phyloP scores from a whole-genome alignment of 2,888 invertebrate species.

The Drosophila fulvimacula region DNA sequence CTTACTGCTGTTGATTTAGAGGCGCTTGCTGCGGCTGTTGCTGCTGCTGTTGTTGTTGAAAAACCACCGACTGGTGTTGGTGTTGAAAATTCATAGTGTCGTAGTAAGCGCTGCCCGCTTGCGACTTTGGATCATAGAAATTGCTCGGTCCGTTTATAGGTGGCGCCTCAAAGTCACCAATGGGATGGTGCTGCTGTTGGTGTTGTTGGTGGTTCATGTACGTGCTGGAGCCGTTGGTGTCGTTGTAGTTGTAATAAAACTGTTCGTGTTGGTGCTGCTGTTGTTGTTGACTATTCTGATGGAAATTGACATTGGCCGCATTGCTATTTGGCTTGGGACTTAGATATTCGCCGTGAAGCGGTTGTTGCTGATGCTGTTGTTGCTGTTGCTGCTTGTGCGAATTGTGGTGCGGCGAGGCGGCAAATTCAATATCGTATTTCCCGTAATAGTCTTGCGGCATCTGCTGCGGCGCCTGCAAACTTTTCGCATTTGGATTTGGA shows the following conservation, averaged over 20 bases:
- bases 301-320: constrained; percentile 62
- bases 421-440: constrained; percentile 83
- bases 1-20: constrained; percentile 68
- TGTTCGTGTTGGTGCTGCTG: constrained; percentile 77
- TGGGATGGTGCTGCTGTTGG: constrained; percentile 69
- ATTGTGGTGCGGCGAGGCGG: constrained; percentile 66
- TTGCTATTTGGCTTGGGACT: constrained; percentile 77
- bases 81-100: constrained; percentile 81
- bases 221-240: constrained; percentile 72
- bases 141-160: constrained; percentile 76
- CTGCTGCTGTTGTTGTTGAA: constrained; percentile 68
- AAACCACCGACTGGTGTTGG: constrained; percentile 67
- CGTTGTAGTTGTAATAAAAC: constrained; percentile 82
- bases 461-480: constrained; percentile 66
- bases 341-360: constrained; percentile 77
- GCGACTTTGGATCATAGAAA: constrained; percentile 82
- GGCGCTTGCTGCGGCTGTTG: constrained; percentile 63
- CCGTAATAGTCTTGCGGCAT: constrained; percentile 83
- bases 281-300: constrained; percentile 76
- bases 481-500: constrained; percentile 38
- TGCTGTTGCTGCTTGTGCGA: constrained; percentile 56
- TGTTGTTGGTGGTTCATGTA: constrained; percentile 76
- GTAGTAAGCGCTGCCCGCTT: constrained; percentile 76
- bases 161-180: constrained; percentile 80
- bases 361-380: constrained; percentile 35